These are phyloP conservation scores for Poliocrania exsul DNA, from an alignment of 2,797 vertebrate species.

Conservation along the genomic window DNA sequence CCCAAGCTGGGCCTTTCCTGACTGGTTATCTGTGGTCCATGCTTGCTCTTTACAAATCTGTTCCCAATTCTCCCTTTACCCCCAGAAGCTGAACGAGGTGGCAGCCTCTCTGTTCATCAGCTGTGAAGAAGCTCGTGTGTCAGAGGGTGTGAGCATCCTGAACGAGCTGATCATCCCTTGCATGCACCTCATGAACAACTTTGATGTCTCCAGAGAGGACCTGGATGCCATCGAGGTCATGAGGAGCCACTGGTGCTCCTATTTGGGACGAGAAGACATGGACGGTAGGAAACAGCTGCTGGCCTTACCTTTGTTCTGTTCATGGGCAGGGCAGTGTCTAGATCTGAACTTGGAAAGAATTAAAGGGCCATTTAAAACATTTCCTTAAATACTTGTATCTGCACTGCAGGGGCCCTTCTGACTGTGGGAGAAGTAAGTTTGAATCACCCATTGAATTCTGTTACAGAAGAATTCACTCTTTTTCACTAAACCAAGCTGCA, in stretches of 20 bases:
- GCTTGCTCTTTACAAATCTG: background rate
- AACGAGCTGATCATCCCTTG: slow-evolving; percentile 94
- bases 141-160: slow-evolving; percentile 87
- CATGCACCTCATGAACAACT: slow-evolving; percentile 91
- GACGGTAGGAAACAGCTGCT: slow-evolving; percentile 76
- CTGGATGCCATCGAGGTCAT: slow-evolving; percentile 88
- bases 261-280: slow-evolving; percentile 88
- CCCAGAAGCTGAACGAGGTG: slow-evolving; percentile 87
- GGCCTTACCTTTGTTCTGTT: too few species aligned
- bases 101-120: slow-evolving; percentile 87
- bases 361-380: background rate
- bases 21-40: background rate
- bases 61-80: background rate
- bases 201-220: slow-evolving; percentile 86
- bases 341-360: background rate
- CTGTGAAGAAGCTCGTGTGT: slow-evolving; percentile 81
- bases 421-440: background rate
- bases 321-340: background rate
- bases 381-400: background rate
- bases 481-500: background rate
- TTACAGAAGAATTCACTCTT: background rate
- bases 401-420: background rate
- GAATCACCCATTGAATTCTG: background rate
- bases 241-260: slow-evolving; percentile 93
- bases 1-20: background rate